These are phyloP conservation scores for Dasypus novemcinctus DNA, from an alignment of 2,113 vertebrate genomes.

Conservation along the genomic window DNA sequence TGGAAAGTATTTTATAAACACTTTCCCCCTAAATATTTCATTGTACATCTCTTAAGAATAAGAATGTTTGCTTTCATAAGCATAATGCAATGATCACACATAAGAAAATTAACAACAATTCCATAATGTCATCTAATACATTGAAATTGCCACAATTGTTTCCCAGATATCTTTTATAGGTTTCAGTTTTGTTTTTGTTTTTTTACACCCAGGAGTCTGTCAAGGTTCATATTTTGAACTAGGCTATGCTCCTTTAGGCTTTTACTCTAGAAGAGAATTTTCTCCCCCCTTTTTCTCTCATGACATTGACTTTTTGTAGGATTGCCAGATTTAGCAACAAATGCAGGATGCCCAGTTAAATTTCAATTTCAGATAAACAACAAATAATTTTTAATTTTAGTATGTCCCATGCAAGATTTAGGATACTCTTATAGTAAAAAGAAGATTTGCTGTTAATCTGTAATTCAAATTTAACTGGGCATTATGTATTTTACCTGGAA, in stretches of 20 bases:
- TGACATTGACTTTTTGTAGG: not conserved
- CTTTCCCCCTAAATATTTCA: not conserved
- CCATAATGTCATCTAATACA: not conserved
- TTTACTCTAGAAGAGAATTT: not conserved
- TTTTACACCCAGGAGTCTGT: not conserved
- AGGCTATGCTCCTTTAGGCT: not conserved
- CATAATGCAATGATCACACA: not conserved
- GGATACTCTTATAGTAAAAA: not conserved
- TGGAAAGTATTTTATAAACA: not conserved
- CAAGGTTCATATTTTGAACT: not conserved
- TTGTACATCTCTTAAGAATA: slow-evolving; percentile 14
- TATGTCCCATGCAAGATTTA: not conserved
- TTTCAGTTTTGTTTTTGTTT: not conserved
- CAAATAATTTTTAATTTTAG: not conserved
- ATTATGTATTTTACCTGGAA: slow-evolving; percentile 10
- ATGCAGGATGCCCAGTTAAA: not conserved
- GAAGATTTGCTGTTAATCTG: not conserved
- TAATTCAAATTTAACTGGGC: slow-evolving; percentile 25
- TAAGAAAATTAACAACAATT: not conserved
- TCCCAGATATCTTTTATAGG: not conserved
- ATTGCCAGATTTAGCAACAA: not conserved
- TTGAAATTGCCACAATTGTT: not conserved
- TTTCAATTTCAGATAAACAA: not conserved
- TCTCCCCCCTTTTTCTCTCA: not conserved
- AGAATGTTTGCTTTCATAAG: not conserved